Percentiles rank a stretch among this genome's conserved stretches.
These are phyloP conservation scores for Pluvianellus socialis DNA, from an alignment of 2,113 vertebrate genomes.

Conservation along the genomic window DNA sequence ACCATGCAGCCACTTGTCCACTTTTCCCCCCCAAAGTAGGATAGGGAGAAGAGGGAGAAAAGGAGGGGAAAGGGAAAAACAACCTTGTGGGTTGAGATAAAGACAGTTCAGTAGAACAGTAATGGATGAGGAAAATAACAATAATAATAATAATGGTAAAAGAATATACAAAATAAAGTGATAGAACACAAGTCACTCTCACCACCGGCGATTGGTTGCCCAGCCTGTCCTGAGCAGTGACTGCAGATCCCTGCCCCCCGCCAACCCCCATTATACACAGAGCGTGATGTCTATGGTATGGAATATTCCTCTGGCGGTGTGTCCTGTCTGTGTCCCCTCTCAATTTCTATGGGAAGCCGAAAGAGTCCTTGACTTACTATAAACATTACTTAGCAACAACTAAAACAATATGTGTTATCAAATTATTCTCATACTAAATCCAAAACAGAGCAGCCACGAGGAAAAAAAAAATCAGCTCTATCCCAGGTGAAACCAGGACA, in stretches of 20 bases:
- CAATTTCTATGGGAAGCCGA: neutral
- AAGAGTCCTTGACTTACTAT: neutral
- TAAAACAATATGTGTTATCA: neutral
- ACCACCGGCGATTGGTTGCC: neutral
- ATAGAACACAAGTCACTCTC: neutral
- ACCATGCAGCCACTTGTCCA: neutral
- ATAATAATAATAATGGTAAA: neutral
- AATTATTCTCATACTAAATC: neutral
- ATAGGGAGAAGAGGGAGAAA: neutral
- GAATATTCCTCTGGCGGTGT: neutral
- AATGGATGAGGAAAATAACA: neutral
- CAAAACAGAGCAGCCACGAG: neutral
- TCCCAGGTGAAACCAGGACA: neutral
- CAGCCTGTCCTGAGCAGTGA: neutral
- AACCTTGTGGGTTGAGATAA: neutral
- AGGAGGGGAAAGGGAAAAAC: neutral
- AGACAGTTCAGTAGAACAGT: neutral
- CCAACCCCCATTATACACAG: neutral
- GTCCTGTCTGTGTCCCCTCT: neutral
- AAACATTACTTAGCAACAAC: neutral
- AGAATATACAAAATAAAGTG: neutral
- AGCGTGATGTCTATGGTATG: neutral
- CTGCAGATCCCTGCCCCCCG: neutral
- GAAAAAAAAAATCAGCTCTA: neutral
- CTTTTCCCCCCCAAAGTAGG: too few species aligned